Evolutionary conservation across 2,797 vertebrate species (phyloP).

Genomic region (Cyclura pinguis): DNA sequence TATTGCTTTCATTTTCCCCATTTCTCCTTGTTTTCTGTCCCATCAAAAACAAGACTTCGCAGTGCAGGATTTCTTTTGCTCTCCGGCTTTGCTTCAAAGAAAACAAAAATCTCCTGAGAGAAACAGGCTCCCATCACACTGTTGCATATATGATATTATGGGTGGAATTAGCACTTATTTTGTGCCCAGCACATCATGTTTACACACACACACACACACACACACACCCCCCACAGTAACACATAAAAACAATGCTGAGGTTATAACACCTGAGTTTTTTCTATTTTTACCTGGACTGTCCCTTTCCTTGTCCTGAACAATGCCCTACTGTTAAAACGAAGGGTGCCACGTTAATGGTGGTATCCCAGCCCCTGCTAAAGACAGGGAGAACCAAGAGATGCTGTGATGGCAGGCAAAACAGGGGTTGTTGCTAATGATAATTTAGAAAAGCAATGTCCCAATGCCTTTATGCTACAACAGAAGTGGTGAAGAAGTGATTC

Average conservation of each 20-base stretch:
- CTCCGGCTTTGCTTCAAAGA: slow-evolving; percentile 52
- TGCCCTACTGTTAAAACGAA: neutral
- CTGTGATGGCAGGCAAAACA: neutral
- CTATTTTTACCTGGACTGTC: neutral
- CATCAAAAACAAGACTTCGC: slow-evolving; percentile 54
- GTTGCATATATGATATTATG: slow-evolving; percentile 35
- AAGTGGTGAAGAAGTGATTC: neutral
- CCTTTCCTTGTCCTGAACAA: neutral
- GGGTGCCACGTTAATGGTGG: neutral
- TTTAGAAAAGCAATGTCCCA: neutral
- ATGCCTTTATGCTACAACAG: neutral
- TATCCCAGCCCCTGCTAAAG: neutral
- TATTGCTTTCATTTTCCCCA: slow-evolving; percentile 69
- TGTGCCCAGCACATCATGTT: slow-evolving; percentile 6
- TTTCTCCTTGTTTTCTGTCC: slow-evolving; percentile 63
- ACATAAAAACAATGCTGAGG: neutral
- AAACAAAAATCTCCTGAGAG: slow-evolving; percentile 58
- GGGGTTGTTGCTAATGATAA: too few species aligned
- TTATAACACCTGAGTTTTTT: neutral
- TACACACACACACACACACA: neutral
- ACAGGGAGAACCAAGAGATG: neutral
- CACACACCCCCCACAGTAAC: neutral
- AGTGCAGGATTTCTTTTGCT: slow-evolving; percentile 52
- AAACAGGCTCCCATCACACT: slow-evolving; percentile 25
- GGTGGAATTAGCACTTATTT: slow-evolving; percentile 28